These are phyloP conservation scores for Dasypogon diadema DNA, from an alignment of 2,888 invertebrate genomes.

Conservation along the genomic window DNA sequence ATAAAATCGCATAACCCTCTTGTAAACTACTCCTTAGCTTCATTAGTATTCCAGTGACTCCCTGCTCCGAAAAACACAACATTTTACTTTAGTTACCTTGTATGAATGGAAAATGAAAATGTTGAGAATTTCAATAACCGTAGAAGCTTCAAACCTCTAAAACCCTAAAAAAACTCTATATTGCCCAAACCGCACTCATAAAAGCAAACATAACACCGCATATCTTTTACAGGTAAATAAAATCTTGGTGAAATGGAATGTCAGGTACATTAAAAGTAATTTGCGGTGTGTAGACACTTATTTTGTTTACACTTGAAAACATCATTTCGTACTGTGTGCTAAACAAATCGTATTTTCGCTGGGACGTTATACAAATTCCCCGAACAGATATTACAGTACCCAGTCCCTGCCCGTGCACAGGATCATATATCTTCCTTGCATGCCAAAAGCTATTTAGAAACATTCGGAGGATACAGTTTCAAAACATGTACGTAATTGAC, in stretches of 20 bases:
- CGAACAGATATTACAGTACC: neutral
- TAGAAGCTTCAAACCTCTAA: no score
- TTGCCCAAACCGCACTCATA: neutral
- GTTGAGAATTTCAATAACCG: no score
- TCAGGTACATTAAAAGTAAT: conserved; percentile 44
- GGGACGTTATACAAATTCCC: neutral
- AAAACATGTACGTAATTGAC: conserved; percentile 45
- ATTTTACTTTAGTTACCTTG: no score
- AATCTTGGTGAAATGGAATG: conserved; percentile 22
- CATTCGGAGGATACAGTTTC: conserved; percentile 22
- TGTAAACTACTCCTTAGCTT: no score
- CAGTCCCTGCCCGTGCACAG: neutral
- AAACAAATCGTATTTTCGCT: conserved; percentile 11
- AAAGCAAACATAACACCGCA: neutral
- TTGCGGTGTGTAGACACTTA: conserved; percentile 38
- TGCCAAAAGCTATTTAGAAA: conserved; percentile 45
- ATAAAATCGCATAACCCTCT: no score
- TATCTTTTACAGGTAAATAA: conserved; percentile 36
- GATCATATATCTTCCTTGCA: conserved; percentile 32
- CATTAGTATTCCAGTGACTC: no score
- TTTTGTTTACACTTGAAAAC: conserved; percentile 43
- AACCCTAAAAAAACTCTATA: no score
- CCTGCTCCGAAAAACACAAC: no score
- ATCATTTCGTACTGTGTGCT: conserved; percentile 22
- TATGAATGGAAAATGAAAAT: no score